phyloP scores from a whole-genome alignment of 2,888 invertebrate species.

The Clunio marinus region DNA sequence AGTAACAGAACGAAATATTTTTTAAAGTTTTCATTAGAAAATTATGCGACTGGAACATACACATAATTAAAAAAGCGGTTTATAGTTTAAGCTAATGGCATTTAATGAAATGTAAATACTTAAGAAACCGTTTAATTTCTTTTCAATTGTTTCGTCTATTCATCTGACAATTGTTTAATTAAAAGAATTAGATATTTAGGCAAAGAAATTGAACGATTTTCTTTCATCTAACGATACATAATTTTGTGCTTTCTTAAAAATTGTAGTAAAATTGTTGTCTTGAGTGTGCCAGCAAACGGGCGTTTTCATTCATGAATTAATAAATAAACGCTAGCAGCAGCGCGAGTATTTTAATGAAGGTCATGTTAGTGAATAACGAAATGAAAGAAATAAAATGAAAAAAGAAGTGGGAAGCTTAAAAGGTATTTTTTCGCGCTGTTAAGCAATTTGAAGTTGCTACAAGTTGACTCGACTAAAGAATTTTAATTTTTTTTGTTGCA shows the following conservation, averaged over 20 bases:
- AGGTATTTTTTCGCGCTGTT: constrained; percentile 14
- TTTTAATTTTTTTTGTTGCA: not conserved
- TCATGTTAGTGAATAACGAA: constrained; percentile 17
- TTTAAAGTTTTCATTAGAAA: constrained; percentile 1
- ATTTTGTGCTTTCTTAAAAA: no score
- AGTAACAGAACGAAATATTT: no score
- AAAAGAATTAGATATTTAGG: not conserved
- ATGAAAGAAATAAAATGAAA: no score
- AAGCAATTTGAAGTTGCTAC: constrained; percentile 27
- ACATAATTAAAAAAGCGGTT: constrained; percentile 17
- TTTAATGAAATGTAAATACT: constrained; percentile 3
- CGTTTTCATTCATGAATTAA: constrained; percentile 21
- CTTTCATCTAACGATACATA: no score
- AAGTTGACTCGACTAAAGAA: constrained; percentile 3
- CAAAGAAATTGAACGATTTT: constrained; percentile 11
- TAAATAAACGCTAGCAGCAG: not conserved
- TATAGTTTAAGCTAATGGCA: not conserved
- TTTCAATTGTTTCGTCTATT: constrained; percentile 1
- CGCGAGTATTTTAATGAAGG: constrained; percentile 24
- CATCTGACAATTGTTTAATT: not conserved
- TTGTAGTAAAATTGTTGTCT: not conserved
- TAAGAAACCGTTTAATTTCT: not conserved
- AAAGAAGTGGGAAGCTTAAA: constrained; percentile 36
- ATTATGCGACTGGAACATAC: not conserved
- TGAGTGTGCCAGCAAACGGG: constrained; percentile 1